A percentile compares a stretch with the other conserved stretches of the same genome.
These are phyloP conservation scores for Porites divaricata DNA, from an alignment of 92 coral and sea anemone species.

Conservation along the genomic window DNA sequence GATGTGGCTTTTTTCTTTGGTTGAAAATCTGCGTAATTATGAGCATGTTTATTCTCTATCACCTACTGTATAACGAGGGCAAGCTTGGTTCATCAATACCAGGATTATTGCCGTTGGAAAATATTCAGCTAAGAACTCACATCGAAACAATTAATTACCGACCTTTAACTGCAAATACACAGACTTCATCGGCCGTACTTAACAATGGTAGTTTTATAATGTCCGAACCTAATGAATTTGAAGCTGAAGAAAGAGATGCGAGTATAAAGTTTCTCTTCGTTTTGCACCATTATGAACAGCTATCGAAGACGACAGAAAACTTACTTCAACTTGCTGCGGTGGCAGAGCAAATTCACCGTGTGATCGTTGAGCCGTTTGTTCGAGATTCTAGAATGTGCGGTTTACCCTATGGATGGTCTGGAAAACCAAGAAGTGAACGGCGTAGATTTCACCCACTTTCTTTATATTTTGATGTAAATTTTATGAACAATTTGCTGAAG, in stretches of 20 bases:
- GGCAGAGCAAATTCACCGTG: slow-evolving; percentile 72
- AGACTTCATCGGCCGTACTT: background rate
- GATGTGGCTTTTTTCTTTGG: slow-evolving; percentile 7
- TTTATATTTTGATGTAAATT: slow-evolving; percentile 79
- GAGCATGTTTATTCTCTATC: slow-evolving; percentile 29
- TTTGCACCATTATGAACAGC: slow-evolving; percentile 94
- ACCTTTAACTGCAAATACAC: background rate
- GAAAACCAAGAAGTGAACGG: slow-evolving; percentile 72
- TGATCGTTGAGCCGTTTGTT: slow-evolving; percentile 91
- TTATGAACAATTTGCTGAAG: slow-evolving; percentile 75
- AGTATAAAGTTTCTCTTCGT: slow-evolving; percentile 79
- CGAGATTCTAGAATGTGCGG: slow-evolving; percentile 99
- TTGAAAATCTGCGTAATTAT: slow-evolving; percentile 18
- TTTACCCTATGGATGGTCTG: slow-evolving; percentile 87
- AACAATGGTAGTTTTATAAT: background rate
- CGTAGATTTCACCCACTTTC: slow-evolving; percentile 87
- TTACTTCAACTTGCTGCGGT: slow-evolving; percentile 88
- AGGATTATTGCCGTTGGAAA: background rate
- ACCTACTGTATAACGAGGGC: slow-evolving; percentile 16
- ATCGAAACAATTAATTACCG: background rate
- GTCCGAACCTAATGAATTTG: background rate
- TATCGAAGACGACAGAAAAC: slow-evolving; percentile 95
- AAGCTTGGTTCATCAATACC: slow-evolving; percentile 1
- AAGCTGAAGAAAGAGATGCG: slow-evolving; percentile 22
- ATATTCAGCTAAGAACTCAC: background rate